Evolutionary conservation across 1,140 invertebrate species (phyloP).

Genomic region (Saccostrea echinata): DNA sequence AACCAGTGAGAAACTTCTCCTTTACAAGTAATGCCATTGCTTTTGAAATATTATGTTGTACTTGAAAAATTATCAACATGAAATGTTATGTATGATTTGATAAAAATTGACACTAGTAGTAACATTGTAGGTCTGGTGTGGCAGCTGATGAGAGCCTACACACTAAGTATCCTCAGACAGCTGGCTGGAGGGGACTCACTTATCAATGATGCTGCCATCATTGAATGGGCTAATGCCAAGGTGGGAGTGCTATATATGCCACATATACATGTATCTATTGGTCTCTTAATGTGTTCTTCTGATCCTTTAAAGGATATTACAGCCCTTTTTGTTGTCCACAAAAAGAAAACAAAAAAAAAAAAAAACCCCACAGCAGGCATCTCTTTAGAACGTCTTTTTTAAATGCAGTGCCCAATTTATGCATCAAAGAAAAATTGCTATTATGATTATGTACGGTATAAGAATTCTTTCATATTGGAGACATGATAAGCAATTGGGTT

Average conservation of each 20-base stretch:
- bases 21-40: too few species aligned
- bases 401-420: too few species aligned
- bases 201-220: slow-evolving; percentile 96
- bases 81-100: background rate
- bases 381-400: too few species aligned
- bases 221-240: slow-evolving; percentile 98
- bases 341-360: too few species aligned
- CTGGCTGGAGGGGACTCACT: slow-evolving; percentile 86
- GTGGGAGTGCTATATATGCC: slow-evolving; percentile 78
- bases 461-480: too few species aligned
- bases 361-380: too few species aligned
- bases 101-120: background rate
- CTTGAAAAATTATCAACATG: background rate
- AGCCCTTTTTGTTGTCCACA: background rate
- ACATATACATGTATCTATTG: background rate
- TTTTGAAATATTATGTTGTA: too few species aligned
- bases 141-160: slow-evolving; percentile 99
- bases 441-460: too few species aligned
- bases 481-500: too few species aligned
- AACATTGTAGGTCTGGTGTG: slow-evolving; percentile 91
- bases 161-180: slow-evolving; percentile 93
- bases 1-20: background rate
- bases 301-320: background rate
- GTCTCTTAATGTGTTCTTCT: background rate
- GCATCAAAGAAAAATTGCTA: too few species aligned